Percentiles rank a stretch among this genome's conserved stretches.
These are phyloP conservation scores for Bubo bubo DNA, from an alignment of 2,113 vertebrate species.

Conservation along the genomic window DNA sequence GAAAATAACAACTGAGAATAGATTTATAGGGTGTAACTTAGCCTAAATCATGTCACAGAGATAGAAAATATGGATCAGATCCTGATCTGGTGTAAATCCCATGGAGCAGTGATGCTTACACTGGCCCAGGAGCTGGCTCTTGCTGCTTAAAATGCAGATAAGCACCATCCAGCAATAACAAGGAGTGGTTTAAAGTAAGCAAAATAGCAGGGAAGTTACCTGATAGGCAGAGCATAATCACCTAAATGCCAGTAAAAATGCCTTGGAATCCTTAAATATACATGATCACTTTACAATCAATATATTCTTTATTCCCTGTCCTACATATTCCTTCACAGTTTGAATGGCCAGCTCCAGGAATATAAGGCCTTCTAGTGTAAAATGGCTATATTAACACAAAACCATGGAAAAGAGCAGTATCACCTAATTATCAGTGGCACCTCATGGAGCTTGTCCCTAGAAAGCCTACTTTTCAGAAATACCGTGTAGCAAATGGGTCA, in stretches of 20 bases:
- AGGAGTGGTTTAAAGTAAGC: background rate
- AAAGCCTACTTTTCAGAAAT: background rate
- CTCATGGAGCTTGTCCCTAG: background rate
- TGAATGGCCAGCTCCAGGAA: background rate
- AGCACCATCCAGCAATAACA: background rate
- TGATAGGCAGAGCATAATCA: background rate
- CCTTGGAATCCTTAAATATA: background rate
- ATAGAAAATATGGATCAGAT: background rate
- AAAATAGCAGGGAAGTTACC: background rate
- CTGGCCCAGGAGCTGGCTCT: background rate
- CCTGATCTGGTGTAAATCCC: background rate
- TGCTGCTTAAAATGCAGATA: background rate
- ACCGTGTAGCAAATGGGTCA: background rate
- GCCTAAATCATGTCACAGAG: background rate
- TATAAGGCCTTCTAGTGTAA: background rate
- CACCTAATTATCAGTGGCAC: background rate
- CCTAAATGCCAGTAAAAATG: background rate
- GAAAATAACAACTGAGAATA: background rate
- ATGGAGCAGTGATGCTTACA: background rate
- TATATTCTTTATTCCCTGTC: background rate
- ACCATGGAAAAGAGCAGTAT: background rate
- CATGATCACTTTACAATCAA: fast-evolving
- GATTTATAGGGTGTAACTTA: background rate
- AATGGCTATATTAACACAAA: background rate
- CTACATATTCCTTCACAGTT: background rate